Conservation (phyloP, 2,797 vertebrate genomes). For the Chaetodon trifasciatus region DNA sequence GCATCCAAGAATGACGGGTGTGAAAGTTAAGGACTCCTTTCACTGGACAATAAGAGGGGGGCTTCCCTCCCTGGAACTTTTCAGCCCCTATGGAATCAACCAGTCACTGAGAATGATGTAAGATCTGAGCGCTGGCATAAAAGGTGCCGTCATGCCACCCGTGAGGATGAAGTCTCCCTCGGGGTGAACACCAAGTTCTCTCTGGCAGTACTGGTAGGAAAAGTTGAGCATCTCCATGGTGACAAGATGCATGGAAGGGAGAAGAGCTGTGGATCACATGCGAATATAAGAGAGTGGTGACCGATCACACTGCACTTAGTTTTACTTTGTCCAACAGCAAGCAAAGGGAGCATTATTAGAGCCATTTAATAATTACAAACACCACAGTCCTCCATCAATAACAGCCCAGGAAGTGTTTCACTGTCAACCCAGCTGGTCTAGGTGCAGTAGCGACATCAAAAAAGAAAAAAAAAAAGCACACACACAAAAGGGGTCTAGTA, state of each 20-base stretch:
- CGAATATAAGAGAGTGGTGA: neutral
- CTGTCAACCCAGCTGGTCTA: conserved; percentile 43
- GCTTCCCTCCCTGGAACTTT: conserved; percentile 34
- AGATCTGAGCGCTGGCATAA: conserved; percentile 25
- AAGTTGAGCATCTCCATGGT: conserved; percentile 21
- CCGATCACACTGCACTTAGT: neutral
- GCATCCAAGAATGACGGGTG: neutral
- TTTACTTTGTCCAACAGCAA: conserved; percentile 6
- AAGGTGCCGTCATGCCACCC: conserved; percentile 17
- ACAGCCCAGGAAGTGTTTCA: conserved; percentile 51
- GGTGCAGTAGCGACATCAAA: conserved; percentile 29
- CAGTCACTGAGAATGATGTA: conserved; percentile 11
- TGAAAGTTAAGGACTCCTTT: conserved; percentile 17
- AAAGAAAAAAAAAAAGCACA: conserved; percentile 3
- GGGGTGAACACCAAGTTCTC: conserved; percentile 8
- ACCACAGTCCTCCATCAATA: conserved; percentile 14
- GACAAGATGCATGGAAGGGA: conserved; percentile 20
- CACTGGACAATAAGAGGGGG: conserved; percentile 19
- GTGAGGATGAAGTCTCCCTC: conserved; percentile 19
- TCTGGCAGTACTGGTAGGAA: conserved; percentile 8
- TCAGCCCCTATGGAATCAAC: conserved; percentile 3
- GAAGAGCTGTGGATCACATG: neutral
- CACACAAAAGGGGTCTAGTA: conserved; percentile 41
- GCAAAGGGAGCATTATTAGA: conserved; percentile 3
- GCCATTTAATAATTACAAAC: conserved; percentile 38